Evolutionary conservation across 2,888 invertebrate species (phyloP).

Genomic region (Pyralis farinalis): DNA sequence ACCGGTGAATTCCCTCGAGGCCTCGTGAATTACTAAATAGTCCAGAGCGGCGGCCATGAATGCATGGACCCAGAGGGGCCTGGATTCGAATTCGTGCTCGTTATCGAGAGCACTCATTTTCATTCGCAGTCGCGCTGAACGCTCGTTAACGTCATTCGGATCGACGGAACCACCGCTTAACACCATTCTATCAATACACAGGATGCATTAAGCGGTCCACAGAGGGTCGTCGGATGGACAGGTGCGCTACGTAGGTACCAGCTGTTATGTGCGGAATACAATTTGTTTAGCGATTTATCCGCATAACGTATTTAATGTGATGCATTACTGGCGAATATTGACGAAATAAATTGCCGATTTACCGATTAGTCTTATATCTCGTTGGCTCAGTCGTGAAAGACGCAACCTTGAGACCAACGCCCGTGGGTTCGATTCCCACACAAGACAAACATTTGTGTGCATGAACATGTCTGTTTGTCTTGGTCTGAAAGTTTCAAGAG

Average conservation of each 20-base stretch:
- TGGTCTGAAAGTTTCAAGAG: no score
- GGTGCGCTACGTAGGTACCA: slow-evolving; percentile 53
- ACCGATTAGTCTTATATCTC: no score
- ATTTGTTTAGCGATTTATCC: no score
- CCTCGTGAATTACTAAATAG: background rate
- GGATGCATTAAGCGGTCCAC: slow-evolving; percentile 18
- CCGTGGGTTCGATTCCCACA: no score
- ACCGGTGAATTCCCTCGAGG: background rate
- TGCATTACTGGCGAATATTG: no score
- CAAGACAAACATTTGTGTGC: no score
- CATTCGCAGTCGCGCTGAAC: slow-evolving; percentile 1
- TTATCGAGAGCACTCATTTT: slow-evolving; percentile 7
- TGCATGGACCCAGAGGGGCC: slow-evolving; percentile 3
- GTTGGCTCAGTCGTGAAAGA: no score
- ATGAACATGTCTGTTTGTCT: no score
- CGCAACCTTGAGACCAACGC: no score
- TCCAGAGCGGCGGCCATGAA: background rate
- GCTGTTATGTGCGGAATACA: slow-evolving; percentile 32
- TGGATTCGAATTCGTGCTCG: slow-evolving; percentile 2
- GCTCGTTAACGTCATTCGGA: background rate
- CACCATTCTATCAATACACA: slow-evolving; percentile 14
- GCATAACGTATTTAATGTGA: no score
- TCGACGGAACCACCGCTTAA: background rate
- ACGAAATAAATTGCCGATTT: no score
- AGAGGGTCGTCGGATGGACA: slow-evolving; percentile 43